Base-by-base conservation (phyloP, 2,113 vertebrate species). In the Laticauda laticaudata region DNA sequence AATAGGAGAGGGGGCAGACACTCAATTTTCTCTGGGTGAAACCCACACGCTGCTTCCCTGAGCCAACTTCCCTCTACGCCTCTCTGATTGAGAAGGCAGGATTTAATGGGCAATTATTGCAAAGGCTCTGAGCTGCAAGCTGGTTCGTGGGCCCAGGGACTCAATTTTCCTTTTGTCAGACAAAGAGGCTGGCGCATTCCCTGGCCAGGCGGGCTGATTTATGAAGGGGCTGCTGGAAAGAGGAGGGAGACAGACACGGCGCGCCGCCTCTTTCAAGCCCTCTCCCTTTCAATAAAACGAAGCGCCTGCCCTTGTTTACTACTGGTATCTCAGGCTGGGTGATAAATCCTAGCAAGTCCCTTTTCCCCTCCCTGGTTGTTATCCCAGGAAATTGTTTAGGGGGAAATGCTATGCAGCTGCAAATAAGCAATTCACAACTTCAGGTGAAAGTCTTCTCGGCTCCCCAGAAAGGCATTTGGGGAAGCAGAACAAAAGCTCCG, bases 271-370 rank as follows among this genome's bases (percentile, higher is more conserved):
- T 87, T 55, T 51, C 43, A 51, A n/a, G 9, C 29, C 14, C 26
- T 39, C 9, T 92, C 54, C 56, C 59, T 88, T 89, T 85, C 85
- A 89, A 92, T 89, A 89, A 90, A 48, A 59, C 57, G 24, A 34
- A 92, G 39, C n/a, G 64, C 69, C 26, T 51, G 11, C 3, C 15
- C 34, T 92, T 51, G 91, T 23, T 26, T 23, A 51, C 55, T 48
- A 11, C 24, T 20, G 9, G 59, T 12, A 26, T 43, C 34, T 2
- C n/a, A 4, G 87, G 0, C n/a, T 8, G 23, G 11, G 18, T 34
- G 24, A 21, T 89, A 81, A 89, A 92, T 92, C 39, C 23, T 8
- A 3, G 4, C 5, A 7, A 54, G 24, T 51, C n/a, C 26, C 29
- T n/a, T 57, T 15, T 11, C 57, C 4, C 12, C 48, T 69, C 56